Percentiles rank a stretch among this genome's conserved stretches.
phyloP scores from a whole-genome alignment of 2,888 invertebrate genomes.

The Orthosia gracilis region DNA sequence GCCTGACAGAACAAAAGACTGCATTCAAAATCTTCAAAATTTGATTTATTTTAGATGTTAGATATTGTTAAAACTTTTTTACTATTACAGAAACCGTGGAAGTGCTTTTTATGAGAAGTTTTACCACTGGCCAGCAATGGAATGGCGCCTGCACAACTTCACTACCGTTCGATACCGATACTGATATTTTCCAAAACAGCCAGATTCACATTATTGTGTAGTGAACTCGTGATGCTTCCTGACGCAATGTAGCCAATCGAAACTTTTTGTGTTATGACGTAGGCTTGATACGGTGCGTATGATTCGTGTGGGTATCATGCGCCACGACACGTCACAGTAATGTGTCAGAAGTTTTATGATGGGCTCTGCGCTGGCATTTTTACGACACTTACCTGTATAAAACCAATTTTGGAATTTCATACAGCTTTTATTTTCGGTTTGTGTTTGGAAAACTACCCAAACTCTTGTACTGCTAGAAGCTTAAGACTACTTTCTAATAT shows the following conservation, averaged over 20 bases:
- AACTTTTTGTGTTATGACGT: too few species aligned
- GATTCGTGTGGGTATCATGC: too few species aligned
- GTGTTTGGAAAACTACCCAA: not conserved
- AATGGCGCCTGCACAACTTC: not conserved
- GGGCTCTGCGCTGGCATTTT: not conserved
- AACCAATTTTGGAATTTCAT: not conserved
- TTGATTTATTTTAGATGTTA: not conserved
- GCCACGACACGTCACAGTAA: too few species aligned
- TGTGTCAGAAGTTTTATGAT: too few species aligned
- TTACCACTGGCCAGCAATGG: not conserved
- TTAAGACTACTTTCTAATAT: not conserved
- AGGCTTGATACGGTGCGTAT: too few species aligned
- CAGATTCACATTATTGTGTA: too few species aligned
- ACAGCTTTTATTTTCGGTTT: not conserved
- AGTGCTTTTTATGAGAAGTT: not conserved
- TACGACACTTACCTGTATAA: too few species aligned
- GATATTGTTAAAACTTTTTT: constrained; percentile 4
- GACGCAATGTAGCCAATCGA: too few species aligned
- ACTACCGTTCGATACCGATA: not conserved
- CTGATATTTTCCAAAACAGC: not conserved
- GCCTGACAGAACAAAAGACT: constrained; percentile 28
- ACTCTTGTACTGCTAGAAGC: too few species aligned
- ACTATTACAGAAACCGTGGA: constrained; percentile 25
- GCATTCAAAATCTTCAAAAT: constrained; percentile 28
- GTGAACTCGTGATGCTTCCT: too few species aligned